Conservation (phyloP, 2,888 invertebrate species). For the Colletes collaris region DNA sequence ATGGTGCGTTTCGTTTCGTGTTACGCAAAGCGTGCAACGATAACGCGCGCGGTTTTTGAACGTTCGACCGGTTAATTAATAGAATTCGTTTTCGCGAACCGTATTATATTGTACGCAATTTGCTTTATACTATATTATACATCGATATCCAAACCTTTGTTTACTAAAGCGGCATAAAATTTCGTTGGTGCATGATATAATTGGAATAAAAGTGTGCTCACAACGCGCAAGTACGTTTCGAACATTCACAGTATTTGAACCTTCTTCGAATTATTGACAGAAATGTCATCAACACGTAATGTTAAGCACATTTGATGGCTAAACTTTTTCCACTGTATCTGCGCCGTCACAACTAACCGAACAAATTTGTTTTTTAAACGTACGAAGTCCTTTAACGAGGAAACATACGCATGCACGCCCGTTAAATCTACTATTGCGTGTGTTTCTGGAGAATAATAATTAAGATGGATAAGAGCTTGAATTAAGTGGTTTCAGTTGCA, state of each 20-base stretch:
- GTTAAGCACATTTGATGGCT: neutral
- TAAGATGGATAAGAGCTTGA: too few relatives aligned
- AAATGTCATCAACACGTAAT: conserved; percentile 2
- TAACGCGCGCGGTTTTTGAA: conserved; percentile 44
- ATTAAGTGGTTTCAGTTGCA: too few relatives aligned
- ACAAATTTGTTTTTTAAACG: too few relatives aligned
- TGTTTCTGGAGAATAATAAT: too few relatives aligned
- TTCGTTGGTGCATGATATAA: too few relatives aligned
- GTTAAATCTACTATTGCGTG: too few relatives aligned
- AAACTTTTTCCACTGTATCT: neutral
- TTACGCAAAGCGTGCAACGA: conserved; percentile 27
- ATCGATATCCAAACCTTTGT: neutral
- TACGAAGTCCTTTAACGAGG: too few relatives aligned
- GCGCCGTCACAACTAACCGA: neutral
- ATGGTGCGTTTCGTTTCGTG: conserved; percentile 21
- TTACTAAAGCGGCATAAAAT: neutral
- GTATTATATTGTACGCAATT: too few relatives aligned
- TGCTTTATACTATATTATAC: too few relatives aligned
- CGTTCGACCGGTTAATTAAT: conserved; percentile 71
- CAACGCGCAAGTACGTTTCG: neutral
- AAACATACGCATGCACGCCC: too few relatives aligned
- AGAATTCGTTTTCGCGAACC: conserved; percentile 38
- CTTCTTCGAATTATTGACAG: conserved; percentile 8
- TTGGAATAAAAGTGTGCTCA: too few relatives aligned
- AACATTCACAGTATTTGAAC: neutral